Evolutionary conservation across 2,888 invertebrate species (phyloP).

Genomic region (Hypolimnas misippus): DNA sequence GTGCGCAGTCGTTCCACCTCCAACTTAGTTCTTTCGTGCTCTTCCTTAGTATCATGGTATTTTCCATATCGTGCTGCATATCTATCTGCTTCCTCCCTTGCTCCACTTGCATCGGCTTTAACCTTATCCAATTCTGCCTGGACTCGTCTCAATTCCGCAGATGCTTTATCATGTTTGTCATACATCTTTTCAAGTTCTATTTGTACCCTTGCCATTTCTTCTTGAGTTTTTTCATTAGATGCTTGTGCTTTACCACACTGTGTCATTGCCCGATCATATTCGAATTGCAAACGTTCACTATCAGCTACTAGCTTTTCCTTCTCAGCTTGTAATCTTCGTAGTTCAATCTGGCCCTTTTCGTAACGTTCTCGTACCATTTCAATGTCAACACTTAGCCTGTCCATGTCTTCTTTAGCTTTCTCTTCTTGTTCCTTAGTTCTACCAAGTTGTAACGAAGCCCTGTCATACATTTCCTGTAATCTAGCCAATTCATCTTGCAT

Average conservation of each 20-base stretch:
- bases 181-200: slow-evolving; percentile 95
- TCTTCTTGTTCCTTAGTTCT: slow-evolving; percentile 96
- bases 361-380: slow-evolving; percentile 95
- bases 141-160: slow-evolving; percentile 91
- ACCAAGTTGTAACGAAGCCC: slow-evolving; percentile 92
- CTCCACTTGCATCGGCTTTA: slow-evolving; percentile 88
- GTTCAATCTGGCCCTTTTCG: slow-evolving; percentile 94
- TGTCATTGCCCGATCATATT: slow-evolving; percentile 93
- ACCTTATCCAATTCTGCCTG: slow-evolving; percentile 90
- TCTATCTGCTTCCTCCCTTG: slow-evolving; percentile 91
- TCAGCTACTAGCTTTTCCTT: slow-evolving; percentile 94
- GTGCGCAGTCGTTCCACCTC: slow-evolving; percentile 92
- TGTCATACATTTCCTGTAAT: slow-evolving; percentile 94
- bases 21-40: slow-evolving; percentile 89
- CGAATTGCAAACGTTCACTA: slow-evolving; percentile 92
- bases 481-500: slow-evolving; percentile 93
- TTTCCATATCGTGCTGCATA: slow-evolving; percentile 89
- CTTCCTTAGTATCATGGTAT: slow-evolving; percentile 90
- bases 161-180: slow-evolving; percentile 94
- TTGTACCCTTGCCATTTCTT: slow-evolving; percentile 93
- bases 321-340: slow-evolving; percentile 91
- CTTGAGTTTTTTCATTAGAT: slow-evolving; percentile 94
- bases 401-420: slow-evolving; percentile 93
- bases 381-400: slow-evolving; percentile 89
- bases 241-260: slow-evolving; percentile 93